A percentile compares a stretch with the other conserved stretches of the same genome.
Conservation (phyloP, 1,140 invertebrate genomes). For the Dolichoris vasculosae region DNA sequence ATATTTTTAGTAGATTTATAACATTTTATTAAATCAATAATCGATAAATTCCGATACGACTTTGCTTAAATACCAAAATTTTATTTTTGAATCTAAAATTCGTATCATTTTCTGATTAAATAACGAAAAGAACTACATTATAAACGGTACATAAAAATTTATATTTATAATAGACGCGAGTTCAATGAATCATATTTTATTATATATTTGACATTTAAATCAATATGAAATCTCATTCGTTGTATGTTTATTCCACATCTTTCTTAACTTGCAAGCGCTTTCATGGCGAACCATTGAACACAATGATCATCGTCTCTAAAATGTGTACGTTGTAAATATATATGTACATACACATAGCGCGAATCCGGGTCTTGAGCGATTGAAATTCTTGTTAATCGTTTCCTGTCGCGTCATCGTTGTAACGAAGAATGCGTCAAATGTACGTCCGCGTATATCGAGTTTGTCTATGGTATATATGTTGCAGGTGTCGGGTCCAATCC, state of each 20-base stretch:
- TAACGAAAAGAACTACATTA: not conserved
- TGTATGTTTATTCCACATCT: not conserved
- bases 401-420: not conserved
- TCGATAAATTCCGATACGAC: no score
- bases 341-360: not conserved
- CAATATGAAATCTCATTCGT: not conserved
- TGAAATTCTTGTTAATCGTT: slow-evolving; percentile 9
- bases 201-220: not conserved
- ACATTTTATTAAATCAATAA: no score
- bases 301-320: not conserved
- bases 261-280: not conserved
- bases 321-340: not conserved
- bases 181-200: not conserved
- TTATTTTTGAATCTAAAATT: not conserved
- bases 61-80: no score
- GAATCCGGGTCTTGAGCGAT: not conserved
- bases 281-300: not conserved
- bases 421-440: not conserved
- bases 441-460: not conserved
- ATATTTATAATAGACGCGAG: not conserved
- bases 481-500: not conserved
- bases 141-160: not conserved
- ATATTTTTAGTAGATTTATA: no score
- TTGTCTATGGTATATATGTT: not conserved
- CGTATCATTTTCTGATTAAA: not conserved